Percentiles rank a stretch among this genome's conserved stretches.
Evolutionary conservation across 1,140 invertebrate species (phyloP).

Genomic region (Papilio polytes): DNA sequence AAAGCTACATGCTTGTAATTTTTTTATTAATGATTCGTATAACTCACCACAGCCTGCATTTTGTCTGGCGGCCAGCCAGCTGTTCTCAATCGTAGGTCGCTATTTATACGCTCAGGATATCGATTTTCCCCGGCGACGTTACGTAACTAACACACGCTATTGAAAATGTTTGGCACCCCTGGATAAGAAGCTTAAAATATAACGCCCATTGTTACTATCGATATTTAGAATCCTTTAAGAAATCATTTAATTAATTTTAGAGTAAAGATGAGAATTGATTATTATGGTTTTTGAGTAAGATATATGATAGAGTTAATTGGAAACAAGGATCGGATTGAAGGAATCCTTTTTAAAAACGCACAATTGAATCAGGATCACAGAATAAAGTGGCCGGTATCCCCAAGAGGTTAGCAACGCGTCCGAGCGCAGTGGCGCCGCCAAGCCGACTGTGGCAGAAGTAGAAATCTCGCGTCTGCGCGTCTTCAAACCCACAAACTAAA

Average conservation of each 20-base stretch:
- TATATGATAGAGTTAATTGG: slow-evolving; percentile 26
- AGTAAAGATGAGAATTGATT: neutral
- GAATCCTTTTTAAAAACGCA: slow-evolving; percentile 50
- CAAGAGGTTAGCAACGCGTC: slow-evolving; percentile 51
- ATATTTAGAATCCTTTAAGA: neutral
- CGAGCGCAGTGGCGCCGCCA: slow-evolving; percentile 66
- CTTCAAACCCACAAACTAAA: slow-evolving; percentile 51
- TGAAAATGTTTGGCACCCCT: slow-evolving; percentile 63
- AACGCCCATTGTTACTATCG: slow-evolving; percentile 45
- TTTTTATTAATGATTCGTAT: slow-evolving; percentile 19
- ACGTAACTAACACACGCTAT: slow-evolving; percentile 73
- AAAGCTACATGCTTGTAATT: too few species aligned
- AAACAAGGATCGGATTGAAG: slow-evolving; percentile 67
- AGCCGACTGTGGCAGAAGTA: slow-evolving; percentile 58
- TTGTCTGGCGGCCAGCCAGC: slow-evolving; percentile 72
- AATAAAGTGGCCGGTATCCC: slow-evolving; percentile 46
- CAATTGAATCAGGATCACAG: slow-evolving; percentile 62
- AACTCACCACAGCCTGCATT: slow-evolving; percentile 77
- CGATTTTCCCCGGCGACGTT: slow-evolving; percentile 79
- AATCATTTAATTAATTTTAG: neutral
- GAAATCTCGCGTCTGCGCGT: slow-evolving; percentile 66
- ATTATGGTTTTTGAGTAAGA: too few species aligned
- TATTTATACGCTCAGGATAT: slow-evolving; percentile 80
- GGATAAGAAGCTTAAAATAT: slow-evolving; percentile 49
- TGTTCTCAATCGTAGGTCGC: slow-evolving; percentile 71